A percentile compares a stretch with the other conserved stretches of the same genome.
Conservation (phyloP, 1,140 invertebrate species). For the Trialeurodes vaporariorum region DNA sequence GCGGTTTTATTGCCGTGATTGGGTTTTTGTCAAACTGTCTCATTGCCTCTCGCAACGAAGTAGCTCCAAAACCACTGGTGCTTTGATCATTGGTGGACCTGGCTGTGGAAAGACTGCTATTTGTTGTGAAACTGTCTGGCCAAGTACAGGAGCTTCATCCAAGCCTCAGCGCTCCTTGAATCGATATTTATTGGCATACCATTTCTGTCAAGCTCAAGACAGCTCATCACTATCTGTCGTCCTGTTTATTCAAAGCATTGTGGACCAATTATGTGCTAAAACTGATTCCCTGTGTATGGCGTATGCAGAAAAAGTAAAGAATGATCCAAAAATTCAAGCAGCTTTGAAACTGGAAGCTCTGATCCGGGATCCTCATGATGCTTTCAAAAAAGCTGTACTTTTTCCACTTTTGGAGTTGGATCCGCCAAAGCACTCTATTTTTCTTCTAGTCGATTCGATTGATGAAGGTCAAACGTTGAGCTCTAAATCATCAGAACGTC, state of each 20-base stretch:
- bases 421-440: slow-evolving; percentile 66
- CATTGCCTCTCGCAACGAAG: slow-evolving; percentile 76
- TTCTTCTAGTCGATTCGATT: slow-evolving; percentile 82
- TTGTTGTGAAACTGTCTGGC: slow-evolving; percentile 69
- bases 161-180: slow-evolving; percentile 58
- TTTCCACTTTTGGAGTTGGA: slow-evolving; percentile 76
- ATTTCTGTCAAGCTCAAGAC: slow-evolving; percentile 63
- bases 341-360: slow-evolving; percentile 56
- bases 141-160: slow-evolving; percentile 48
- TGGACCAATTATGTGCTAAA: slow-evolving; percentile 47
- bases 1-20: slow-evolving; percentile 69
- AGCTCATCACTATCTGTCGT: slow-evolving; percentile 54
- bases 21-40: slow-evolving; percentile 88
- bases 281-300: slow-evolving; percentile 42
- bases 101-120: slow-evolving; percentile 79
- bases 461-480: slow-evolving; percentile 53
- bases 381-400: slow-evolving; percentile 75
- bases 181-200: slow-evolving; percentile 61
- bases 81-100: slow-evolving; percentile 71
- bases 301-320: slow-evolving; percentile 60
- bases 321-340: slow-evolving; percentile 42
- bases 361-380: slow-evolving; percentile 76
- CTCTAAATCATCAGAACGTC: slow-evolving; percentile 9
- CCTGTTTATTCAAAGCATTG: slow-evolving; percentile 70
- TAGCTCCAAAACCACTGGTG: slow-evolving; percentile 63